These are phyloP conservation scores for Siniperca obscura DNA, from an alignment of 2,797 vertebrate species.

Conservation along the genomic window DNA sequence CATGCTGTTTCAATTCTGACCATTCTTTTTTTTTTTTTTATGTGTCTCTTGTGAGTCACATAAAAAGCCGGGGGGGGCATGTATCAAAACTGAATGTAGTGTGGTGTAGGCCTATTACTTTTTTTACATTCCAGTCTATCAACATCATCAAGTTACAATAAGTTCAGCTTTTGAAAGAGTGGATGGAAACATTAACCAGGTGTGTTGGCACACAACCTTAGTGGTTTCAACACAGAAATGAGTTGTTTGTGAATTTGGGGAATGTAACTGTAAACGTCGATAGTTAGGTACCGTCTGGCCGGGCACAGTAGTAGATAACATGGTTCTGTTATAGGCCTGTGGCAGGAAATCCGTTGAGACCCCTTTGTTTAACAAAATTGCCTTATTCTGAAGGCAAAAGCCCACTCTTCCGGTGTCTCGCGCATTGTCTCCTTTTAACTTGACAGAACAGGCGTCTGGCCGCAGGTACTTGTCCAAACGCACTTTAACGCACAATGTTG, in stretches of 20 bases:
- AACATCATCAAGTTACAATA: background rate
- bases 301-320: too few species aligned
- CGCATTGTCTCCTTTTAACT: background rate
- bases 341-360: background rate
- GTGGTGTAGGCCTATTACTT: background rate
- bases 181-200: background rate
- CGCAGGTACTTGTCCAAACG: background rate
- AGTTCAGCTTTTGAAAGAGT: background rate
- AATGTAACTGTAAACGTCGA: background rate
- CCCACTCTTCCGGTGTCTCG: background rate
- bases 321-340: background rate
- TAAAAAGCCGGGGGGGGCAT: too few species aligned
- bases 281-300: too few species aligned
- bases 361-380: background rate
- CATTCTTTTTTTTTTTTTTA: too few species aligned
- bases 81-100: background rate
- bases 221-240: background rate
- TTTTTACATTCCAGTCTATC: background rate
- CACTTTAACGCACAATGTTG: background rate
- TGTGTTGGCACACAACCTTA: too few species aligned
- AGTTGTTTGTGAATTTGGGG: background rate
- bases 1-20: too few species aligned
- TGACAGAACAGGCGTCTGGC: background rate
- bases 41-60: too few species aligned
- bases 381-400: constrained; percentile 50